Conservation (phyloP, 1,140 invertebrate genomes). For the Hormaphis cornu region DNA sequence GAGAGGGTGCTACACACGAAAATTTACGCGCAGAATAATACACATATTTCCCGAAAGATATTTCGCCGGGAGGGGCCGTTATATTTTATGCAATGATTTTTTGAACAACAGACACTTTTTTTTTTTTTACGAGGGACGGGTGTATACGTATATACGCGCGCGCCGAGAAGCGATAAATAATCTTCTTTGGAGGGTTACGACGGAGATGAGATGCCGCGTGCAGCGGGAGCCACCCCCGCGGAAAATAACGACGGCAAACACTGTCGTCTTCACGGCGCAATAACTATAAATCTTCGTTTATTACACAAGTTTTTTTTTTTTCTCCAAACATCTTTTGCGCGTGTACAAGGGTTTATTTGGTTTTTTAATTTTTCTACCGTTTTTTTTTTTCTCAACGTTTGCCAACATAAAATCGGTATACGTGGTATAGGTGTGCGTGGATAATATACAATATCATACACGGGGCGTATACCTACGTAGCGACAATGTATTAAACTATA, state of each 20-base stretch:
- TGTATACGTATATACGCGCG: neutral
- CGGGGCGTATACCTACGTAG: too few relatives aligned
- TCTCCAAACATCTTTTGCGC: neutral
- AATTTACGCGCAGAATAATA: neutral
- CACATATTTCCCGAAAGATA: neutral
- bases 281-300: slow-evolving; percentile 29
- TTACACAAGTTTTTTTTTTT: too few relatives aligned
- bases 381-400: too few relatives aligned
- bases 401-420: too few relatives aligned
- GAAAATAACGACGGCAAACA: slow-evolving; percentile 4
- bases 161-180: neutral
- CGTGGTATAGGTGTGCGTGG: too few relatives aligned
- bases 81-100: slow-evolving; percentile 28
- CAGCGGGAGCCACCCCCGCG: neutral
- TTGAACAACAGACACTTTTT: slow-evolving; percentile 1
- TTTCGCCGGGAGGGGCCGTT: slow-evolving; percentile 15
- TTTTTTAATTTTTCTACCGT: slow-evolving; percentile 11
- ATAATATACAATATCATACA: too few relatives aligned
- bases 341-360: neutral
- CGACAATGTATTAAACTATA: too few relatives aligned
- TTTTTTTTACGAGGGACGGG: neutral
- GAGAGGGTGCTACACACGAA: neutral
- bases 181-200: neutral
- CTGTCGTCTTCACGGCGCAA: slow-evolving; percentile 8
- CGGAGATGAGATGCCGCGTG: neutral